Base-by-base conservation (phyloP, 1,140 invertebrate species). In the Drosophila suzukii region DNA sequence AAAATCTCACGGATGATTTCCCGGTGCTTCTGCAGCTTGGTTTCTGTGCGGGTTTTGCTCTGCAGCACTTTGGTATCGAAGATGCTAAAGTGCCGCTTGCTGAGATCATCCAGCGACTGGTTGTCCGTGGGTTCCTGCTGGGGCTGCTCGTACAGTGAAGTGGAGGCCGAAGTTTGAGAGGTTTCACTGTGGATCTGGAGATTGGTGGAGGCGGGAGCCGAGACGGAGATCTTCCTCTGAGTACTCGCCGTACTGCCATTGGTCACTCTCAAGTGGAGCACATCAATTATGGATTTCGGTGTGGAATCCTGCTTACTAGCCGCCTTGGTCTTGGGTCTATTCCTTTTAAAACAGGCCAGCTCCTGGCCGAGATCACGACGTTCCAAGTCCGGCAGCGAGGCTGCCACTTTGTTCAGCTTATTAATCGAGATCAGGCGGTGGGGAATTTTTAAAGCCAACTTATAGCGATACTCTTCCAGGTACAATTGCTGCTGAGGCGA, bases 1-100 rank as follows among this genome's bases (percentile, higher is more conserved):
- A 97, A 97, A 1, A 97, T 96, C 92, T 96, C 96, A 70, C 95
- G 94, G 34, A 97, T 96, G 2, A 95, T 96, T 10, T 96, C 95
- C 76, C 95, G 93, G 77, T 96, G 95, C 91, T 96, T 96, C 79
- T 96, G 92, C 17, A 96, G 93, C 72, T 95, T 93, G n/a, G 95
- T 96, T 90, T 96, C 95, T 15, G 95, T 96, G 76, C 96, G 93
- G 6, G 96, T 97, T 73, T 96, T 93, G 27, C 95, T 95, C 81
- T 96, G 95, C 49, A 96, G 83, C 15, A 97, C 94, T 20, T 96
- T 94, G 0, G 96, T 95, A 10, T 95, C 94, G 80, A 96, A 96
- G 54, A 94, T 94, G 65, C 93, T 94, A 38, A 93, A 93, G 38
- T 93, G 85, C 1, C 91, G 56, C 41, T 79, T 78, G 90, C 67